These are phyloP conservation scores for Drosophila multiciliata DNA, from an alignment of 2,888 invertebrate genomes.

Conservation along the genomic window DNA sequence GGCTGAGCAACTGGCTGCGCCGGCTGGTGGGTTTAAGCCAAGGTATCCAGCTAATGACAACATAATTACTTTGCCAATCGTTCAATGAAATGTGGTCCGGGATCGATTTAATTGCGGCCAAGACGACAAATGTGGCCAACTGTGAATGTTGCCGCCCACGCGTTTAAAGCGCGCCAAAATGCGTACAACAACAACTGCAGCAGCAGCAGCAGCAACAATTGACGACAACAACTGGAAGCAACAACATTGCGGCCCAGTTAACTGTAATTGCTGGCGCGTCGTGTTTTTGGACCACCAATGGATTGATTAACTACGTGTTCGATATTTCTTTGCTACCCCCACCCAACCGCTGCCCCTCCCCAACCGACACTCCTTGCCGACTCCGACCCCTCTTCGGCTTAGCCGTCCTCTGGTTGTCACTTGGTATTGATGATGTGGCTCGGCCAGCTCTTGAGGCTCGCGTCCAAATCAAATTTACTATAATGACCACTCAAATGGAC, in stretches of 20 bases:
- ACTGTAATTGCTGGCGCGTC: constrained; percentile 79
- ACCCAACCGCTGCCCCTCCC: background rate
- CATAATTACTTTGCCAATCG: constrained; percentile 72
- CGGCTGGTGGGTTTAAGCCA: constrained; percentile 21
- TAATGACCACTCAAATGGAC: constrained; percentile 80
- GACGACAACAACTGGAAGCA: constrained; percentile 25
- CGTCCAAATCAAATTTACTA: constrained; percentile 79
- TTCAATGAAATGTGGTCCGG: constrained; percentile 53
- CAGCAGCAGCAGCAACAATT: constrained; percentile 14
- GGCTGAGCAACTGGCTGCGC: constrained; percentile 24
- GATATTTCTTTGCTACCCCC: constrained; percentile 58
- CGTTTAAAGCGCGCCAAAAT: constrained; percentile 42
- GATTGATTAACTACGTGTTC: constrained; percentile 79
- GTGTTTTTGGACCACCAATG: constrained; percentile 76
- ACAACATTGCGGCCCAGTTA: constrained; percentile 64
- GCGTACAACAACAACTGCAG: constrained; percentile 45
- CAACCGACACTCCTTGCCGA: background rate
- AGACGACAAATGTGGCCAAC: constrained; percentile 61
- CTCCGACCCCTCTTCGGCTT: background rate
- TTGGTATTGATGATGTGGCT: constrained; percentile 76
- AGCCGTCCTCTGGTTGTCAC: constrained; percentile 54
- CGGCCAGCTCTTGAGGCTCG: constrained; percentile 66
- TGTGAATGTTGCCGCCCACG: constrained; percentile 76
- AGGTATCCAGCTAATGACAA: constrained; percentile 66
- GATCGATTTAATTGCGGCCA: constrained; percentile 68